A percentile compares a stretch with the other conserved stretches of the same genome.
Evolutionary conservation across 1,140 invertebrate genomes (phyloP).

Genomic region (Lepidurus arcticus): DNA sequence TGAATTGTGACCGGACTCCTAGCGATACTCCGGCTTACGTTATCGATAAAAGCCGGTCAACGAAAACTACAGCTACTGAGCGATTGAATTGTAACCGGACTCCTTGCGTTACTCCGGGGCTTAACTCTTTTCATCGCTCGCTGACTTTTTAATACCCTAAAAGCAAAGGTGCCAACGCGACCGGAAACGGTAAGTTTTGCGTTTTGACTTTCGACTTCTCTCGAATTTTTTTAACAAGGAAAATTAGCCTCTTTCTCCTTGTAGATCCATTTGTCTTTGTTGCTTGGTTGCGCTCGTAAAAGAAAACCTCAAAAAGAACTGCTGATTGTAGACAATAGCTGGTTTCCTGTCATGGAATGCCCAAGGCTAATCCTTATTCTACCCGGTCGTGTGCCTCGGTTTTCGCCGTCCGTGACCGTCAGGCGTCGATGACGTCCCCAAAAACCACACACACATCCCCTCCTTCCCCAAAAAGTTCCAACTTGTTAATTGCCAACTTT

Average conservation of each 20-base stretch:
- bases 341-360: constrained; percentile 21
- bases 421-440: constrained; percentile 3
- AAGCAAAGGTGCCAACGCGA: not conserved
- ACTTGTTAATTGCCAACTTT: not conserved
- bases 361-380: not conserved
- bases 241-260: not conserved
- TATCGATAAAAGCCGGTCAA: no score
- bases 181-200: not conserved
- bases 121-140: not conserved
- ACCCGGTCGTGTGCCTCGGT: not conserved
- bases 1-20: not conserved
- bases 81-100: not conserved
- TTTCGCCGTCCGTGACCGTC: constrained; percentile 1
- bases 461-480: not conserved
- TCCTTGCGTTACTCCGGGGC: not conserved
- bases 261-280: not conserved
- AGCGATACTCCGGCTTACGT: no score
- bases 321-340: constrained; percentile 6
- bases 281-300: not conserved
- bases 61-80: no score
- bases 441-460: not conserved
- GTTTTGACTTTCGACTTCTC: not conserved
- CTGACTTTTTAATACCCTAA: not conserved
- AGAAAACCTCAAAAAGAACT: not conserved
- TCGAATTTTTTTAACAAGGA: not conserved